A percentile compares a stretch with the other conserved stretches of the same genome.
These are phyloP conservation scores for Cyanoderma ruficeps DNA, from an alignment of 2,113 vertebrate species.

Conservation along the genomic window DNA sequence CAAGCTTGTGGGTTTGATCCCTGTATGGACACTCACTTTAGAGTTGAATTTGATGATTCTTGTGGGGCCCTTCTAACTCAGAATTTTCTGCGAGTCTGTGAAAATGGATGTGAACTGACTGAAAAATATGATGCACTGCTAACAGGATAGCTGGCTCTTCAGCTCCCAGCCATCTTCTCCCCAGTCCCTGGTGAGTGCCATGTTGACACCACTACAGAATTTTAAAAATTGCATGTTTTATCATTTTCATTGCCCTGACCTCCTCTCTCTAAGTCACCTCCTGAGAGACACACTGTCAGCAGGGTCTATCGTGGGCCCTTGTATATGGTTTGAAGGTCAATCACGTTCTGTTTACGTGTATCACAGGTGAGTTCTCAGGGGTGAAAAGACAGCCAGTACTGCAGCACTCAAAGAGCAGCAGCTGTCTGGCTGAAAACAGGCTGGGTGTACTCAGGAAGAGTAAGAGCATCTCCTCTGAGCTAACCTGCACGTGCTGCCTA, in stretches of 20 bases:
- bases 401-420: neutral
- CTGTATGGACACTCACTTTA: neutral
- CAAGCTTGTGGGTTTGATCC: neutral
- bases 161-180: neutral
- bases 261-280: neutral
- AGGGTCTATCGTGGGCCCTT: neutral
- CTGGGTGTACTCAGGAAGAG: neutral
- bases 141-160: neutral
- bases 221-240: neutral
- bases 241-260: neutral
- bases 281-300: neutral
- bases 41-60: accelerated
- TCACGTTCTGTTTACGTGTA: accelerated
- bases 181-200: neutral
- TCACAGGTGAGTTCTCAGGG: neutral
- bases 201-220: neutral
- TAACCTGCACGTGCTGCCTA: neutral
- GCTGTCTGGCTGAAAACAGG: neutral
- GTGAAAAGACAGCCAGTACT: neutral
- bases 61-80: neutral
- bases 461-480: neutral
- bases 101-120: neutral
- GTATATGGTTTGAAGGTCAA: neutral
- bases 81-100: neutral
- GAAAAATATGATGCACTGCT: neutral